A percentile compares a stretch with the other conserved stretches of the same genome.
Conservation (phyloP, 2,113 vertebrate species). For the Macrotis lagotis region DNA sequence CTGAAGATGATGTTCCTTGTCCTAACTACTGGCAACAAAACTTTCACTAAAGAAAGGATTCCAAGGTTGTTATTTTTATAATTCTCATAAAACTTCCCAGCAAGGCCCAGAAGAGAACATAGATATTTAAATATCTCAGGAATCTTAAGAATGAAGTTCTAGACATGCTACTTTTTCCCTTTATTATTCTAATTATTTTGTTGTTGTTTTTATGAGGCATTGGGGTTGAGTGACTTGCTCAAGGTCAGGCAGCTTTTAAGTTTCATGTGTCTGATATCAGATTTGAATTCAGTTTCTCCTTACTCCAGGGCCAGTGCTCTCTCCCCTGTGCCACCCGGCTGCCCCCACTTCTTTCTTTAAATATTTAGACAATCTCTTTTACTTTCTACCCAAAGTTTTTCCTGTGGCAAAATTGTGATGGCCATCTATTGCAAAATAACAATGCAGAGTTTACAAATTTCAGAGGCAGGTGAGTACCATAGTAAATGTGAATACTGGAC, state of each 20-base stretch:
- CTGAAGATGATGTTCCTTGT: neutral
- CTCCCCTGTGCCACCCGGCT: too few species aligned
- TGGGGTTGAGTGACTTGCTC: too few species aligned
- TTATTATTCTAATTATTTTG: too few species aligned
- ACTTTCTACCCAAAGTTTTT: neutral
- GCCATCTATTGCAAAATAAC: neutral
- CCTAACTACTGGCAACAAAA: neutral
- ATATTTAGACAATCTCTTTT: neutral
- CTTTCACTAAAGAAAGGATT: neutral
- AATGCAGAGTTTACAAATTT: neutral
- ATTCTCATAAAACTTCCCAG: neutral
- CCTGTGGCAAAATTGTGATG: neutral
- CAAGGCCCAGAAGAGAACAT: neutral
- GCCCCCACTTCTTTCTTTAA: too few species aligned
- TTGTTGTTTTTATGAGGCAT: too few species aligned
- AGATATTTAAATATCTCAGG: constrained; percentile 5
- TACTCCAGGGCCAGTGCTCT: too few species aligned
- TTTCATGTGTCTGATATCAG: too few species aligned
- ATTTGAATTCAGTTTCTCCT: too few species aligned
- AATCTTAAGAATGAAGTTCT: neutral
- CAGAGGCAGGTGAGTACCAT: neutral
- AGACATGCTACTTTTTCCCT: neutral
- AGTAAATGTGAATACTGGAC: neutral
- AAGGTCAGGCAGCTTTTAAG: too few species aligned
- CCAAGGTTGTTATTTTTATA: neutral